These are phyloP conservation scores for Metallyticus violacea DNA, from an alignment of 2,888 invertebrate species.

Conservation along the genomic window DNA sequence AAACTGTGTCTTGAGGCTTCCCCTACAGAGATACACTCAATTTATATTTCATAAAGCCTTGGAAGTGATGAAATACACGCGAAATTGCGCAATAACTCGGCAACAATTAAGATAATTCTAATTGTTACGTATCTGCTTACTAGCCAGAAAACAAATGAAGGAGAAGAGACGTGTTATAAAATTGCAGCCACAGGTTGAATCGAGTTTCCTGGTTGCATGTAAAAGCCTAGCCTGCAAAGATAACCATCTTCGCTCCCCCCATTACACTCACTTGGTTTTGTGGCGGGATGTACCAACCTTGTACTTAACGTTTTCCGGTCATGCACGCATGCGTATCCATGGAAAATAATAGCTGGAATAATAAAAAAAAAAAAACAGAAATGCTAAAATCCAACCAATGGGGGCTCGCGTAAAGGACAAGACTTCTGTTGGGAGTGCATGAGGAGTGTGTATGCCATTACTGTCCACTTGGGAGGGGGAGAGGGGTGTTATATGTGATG, in stretches of 20 bases:
- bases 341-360: background rate
- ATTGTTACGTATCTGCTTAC: background rate
- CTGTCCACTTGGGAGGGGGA: background rate
- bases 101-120: background rate
- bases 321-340: slow-evolving; percentile 16
- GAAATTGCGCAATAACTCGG: background rate
- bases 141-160: background rate
- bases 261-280: background rate
- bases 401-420: background rate
- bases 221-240: too few species aligned
- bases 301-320: slow-evolving; percentile 17
- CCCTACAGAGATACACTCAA: too few species aligned
- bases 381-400: slow-evolving; percentile 3
- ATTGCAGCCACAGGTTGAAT: background rate
- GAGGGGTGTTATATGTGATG: background rate
- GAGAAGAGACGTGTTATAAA: background rate
- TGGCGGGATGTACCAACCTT: background rate
- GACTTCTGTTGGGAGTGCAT: background rate
- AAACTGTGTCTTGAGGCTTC: too few species aligned
- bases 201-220: too few species aligned
- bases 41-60: too few species aligned
- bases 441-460: background rate
- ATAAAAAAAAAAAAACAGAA: too few species aligned
- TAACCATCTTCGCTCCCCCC: background rate
- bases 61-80: background rate